These are phyloP conservation scores for Diadema setosum DNA, from an alignment of 35 echinoderm and acorn worm genomes.

Conservation along the genomic window DNA sequence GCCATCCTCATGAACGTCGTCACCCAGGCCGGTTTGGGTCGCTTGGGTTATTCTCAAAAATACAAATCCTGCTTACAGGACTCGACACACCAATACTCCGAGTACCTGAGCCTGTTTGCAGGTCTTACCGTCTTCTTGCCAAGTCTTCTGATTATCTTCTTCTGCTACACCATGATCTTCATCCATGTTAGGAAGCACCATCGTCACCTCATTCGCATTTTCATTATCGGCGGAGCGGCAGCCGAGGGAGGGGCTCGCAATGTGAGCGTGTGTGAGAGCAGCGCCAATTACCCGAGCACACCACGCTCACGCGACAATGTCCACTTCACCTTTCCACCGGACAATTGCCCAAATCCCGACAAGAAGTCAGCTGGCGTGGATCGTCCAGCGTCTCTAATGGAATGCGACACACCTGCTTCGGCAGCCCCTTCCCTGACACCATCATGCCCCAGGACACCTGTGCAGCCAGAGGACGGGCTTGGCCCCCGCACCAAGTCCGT, in stretches of 20 bases:
- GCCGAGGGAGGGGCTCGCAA: neutral
- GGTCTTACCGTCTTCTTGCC: slow-evolving; percentile 35
- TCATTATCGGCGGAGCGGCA: neutral
- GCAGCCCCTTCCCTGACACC: neutral
- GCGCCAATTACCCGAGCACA: neutral
- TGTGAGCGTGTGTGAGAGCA: neutral
- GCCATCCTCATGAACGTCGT: slow-evolving; percentile 38
- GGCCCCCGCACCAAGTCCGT: neutral
- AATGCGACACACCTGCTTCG: neutral
- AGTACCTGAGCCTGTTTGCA: slow-evolving; percentile 57
- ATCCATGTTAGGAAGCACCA: slow-evolving; percentile 43
- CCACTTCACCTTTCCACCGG: neutral
- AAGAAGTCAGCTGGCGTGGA: neutral
- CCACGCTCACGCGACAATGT: neutral
- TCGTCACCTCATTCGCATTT: neutral
- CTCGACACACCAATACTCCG: slow-evolving; percentile 36
- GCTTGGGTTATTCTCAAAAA: slow-evolving; percentile 62
- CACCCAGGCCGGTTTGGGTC: slow-evolving; percentile 44
- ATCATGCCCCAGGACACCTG: neutral
- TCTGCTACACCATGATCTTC: slow-evolving; percentile 67
- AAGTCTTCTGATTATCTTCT: slow-evolving; percentile 59
- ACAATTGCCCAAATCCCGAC: neutral
- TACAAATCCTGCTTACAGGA: slow-evolving; percentile 71
- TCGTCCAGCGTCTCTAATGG: neutral
- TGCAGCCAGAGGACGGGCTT: neutral